Base-by-base conservation (phyloP, 2,113 vertebrate genomes). In the Acanthochromis polyacanthus region DNA sequence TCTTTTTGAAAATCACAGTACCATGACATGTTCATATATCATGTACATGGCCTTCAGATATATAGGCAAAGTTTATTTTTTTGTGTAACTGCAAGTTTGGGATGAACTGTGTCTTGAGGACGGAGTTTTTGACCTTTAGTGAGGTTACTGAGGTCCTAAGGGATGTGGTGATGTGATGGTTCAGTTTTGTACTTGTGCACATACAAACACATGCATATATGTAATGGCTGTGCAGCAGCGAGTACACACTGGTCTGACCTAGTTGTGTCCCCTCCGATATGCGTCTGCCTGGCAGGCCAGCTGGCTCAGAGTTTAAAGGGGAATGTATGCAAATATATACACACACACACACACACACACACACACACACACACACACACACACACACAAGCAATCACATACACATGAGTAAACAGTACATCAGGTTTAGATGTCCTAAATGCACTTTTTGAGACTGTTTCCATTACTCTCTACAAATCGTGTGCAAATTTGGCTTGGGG, bases 221-320 rank as follows among this genome's bases (percentile, higher is more conserved):
- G 55, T 51, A 76, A 65, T 77, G 65, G 71, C 56, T 79, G 72
- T 74, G 56, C 70, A 81, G 80, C 75, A 73, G 70, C 15, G 70
- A 65, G 64, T 83, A 79, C 75, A 77, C 79, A 70, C 61, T 63
- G 57, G 65, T 56, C 62, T 90, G 86, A 86, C 86, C 91, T 83
- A 90, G 84, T 88, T 93, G 80, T 91, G 89, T 92, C 90, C 69
- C 69, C 61, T 89, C 78, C 74, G 71, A 90, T 93, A 85, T 84
- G 79, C 81, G 71, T 92, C 76, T 85, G 67, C 78, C 71, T 77
- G 66, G 63, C 56, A 76, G 53, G 75, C 85, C 83, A 89, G 88
- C 91, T 89, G 84, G 70, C 83, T 70, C 48, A 64, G 60, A 79
- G 28, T 78, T 83, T 64, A 69, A 83, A 73, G 68, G 56, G 43